Base-by-base conservation (phyloP, 2,113 vertebrate species). In the Chitala chitala region DNA sequence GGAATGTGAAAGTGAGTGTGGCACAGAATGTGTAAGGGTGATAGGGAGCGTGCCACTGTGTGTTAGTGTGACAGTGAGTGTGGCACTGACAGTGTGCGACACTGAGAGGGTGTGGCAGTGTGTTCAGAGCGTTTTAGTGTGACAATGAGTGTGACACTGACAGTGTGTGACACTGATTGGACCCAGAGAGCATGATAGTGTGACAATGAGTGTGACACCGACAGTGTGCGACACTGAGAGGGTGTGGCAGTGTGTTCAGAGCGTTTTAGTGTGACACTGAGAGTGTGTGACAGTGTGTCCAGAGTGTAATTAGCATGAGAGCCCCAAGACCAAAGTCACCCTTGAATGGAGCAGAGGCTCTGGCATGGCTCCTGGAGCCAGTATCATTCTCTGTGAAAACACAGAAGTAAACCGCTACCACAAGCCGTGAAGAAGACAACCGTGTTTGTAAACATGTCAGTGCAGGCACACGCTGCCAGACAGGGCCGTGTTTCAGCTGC, bases 231-330 rank as follows among this genome's bases (percentile, higher is more conserved):
- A n/a, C n/a, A n/a, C n/a, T n/a, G n/a, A n/a, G n/a, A n/a, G n/a
- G n/a, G n/a, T n/a, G 29, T 73, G 82, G 78, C n/a, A n/a, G n/a
- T 61, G 31, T 36, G 59, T n/a, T 24, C 59, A 36, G 33, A 29
- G 17, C 15, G 59, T 63, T 38, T 36, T n/a, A 36, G 4, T 0
- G 59, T 36, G 17, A 38, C 36, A 17, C 31, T 0, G 17, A 38
- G 17, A n/a, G n/a, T 38, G 59, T n/a, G n/a, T n/a, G n/a, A n/a
- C n/a, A 61, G 58, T 61, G 33, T 75, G 83, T 77, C 77, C 68
- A 42, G 66, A 82, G 75, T 73, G 71, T 42, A 59, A 73, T 75
- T 69, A 56, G 15, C 58, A 59, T 31, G 8, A 22, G 31, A 63
- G 31, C 31, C 68, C 8, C 71, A 78, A n/a, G 40, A n/a, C 13